Evolutionary conservation across 2,113 vertebrate species (phyloP).

Genomic region (Polypterus senegalus): DNA sequence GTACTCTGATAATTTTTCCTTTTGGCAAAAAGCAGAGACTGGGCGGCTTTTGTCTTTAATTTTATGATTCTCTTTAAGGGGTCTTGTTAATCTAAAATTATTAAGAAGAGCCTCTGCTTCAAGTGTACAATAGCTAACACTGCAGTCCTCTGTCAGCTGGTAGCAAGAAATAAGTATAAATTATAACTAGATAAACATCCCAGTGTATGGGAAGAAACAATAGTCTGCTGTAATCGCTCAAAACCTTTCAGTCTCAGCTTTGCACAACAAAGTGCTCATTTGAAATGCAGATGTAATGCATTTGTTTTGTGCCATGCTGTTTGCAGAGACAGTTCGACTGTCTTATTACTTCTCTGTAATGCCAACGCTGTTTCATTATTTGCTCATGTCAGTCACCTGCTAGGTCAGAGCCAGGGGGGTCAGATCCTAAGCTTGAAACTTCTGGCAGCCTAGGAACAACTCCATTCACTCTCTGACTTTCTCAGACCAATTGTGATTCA

Average conservation of each 20-base stretch:
- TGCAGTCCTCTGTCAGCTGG: background rate
- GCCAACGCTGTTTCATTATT: conserved; percentile 28
- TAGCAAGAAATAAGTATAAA: background rate
- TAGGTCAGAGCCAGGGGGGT: conserved; percentile 30
- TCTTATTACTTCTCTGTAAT: conserved; percentile 30
- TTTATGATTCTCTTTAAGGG: too few relatives aligned
- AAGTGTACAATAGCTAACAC: background rate
- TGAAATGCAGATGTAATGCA: conserved; percentile 35
- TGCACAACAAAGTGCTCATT: conserved; percentile 29
- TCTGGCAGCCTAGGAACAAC: conserved; percentile 15
- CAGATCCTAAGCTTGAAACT: conserved; percentile 12
- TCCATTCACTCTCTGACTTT: conserved; percentile 11
- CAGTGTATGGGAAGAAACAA: conserved; percentile 17
- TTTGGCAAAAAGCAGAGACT: too few relatives aligned
- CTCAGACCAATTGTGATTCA: conserved; percentile 20
- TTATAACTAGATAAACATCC: conserved; percentile 7
- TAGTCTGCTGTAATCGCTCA: conserved; percentile 18
- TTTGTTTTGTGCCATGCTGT: conserved; percentile 19
- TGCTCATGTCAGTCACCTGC: conserved; percentile 42
- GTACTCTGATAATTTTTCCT: too few relatives aligned
- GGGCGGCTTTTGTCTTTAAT: too few relatives aligned
- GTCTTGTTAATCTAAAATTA: conserved; percentile 1
- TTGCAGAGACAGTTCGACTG: conserved; percentile 22
- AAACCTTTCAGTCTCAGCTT: conserved; percentile 21
- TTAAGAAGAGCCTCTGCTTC: background rate